These are phyloP conservation scores for Cavia aperea DNA, from an alignment of 2,113 vertebrate species.

Conservation along the genomic window DNA sequence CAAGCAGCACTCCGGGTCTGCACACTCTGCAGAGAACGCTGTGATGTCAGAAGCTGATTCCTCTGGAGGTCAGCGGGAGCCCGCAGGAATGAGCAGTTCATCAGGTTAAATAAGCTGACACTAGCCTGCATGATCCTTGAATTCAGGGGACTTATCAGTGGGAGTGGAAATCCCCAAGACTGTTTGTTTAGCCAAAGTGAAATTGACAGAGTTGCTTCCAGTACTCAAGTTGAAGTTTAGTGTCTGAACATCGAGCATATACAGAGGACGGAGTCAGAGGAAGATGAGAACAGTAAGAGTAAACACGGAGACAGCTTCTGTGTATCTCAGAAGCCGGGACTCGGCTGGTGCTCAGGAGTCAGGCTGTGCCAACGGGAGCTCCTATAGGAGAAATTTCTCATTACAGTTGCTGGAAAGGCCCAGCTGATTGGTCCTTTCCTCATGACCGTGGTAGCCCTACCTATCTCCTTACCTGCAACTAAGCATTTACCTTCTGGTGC, in stretches of 20 bases:
- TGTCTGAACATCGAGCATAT: not conserved
- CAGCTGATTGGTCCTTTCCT: not conserved
- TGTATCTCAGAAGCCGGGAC: not conserved
- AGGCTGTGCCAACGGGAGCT: not conserved
- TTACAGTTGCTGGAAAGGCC: not conserved
- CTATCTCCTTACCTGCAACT: not conserved
- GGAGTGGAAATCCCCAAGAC: not conserved
- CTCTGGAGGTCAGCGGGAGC: not conserved
- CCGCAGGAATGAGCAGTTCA: not conserved
- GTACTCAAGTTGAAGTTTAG: not conserved
- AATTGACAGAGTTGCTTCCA: not conserved
- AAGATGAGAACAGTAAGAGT: not conserved
- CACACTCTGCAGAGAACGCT: not conserved
- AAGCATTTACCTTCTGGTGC: not conserved
- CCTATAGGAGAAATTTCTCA: not conserved
- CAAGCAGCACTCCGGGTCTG: not conserved
- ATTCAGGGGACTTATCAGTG: not conserved
- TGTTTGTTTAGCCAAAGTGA: not conserved
- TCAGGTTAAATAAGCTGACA: not conserved
- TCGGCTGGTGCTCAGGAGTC: not conserved
- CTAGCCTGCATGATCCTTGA: not conserved
- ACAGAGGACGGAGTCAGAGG: not conserved
- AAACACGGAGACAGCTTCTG: not conserved
- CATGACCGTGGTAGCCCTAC: not conserved
- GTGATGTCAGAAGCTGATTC: not conserved